Conservation (phyloP, 2,797 vertebrate species). For the Melanotaenia nigrans region DNA sequence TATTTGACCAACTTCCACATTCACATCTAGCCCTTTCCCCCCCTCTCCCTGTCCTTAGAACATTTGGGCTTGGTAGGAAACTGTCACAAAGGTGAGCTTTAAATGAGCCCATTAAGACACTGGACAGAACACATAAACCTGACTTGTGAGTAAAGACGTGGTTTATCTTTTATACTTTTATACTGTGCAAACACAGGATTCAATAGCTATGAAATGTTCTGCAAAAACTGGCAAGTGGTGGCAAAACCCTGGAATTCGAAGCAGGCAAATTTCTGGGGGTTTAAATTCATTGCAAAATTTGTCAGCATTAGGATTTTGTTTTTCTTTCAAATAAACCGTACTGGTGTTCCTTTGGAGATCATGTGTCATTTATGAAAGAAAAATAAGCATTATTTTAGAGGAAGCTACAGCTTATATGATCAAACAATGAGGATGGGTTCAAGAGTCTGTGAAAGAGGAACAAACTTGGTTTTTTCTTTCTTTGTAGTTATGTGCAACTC, state of each 20-base stretch:
- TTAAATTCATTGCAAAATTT: background rate
- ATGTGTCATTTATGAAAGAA: background rate
- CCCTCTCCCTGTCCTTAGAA: background rate
- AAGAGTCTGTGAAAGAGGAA: too few relatives aligned
- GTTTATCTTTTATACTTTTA: background rate
- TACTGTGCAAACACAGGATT: conserved; percentile 16
- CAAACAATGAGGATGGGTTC: background rate
- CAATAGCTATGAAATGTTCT: conserved; percentile 2
- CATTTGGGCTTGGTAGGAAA: background rate
- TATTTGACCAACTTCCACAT: background rate
- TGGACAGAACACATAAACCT: conserved; percentile 8
- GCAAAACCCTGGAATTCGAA: background rate
- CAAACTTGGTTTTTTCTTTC: too few relatives aligned
- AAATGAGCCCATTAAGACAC: background rate
- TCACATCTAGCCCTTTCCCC: background rate
- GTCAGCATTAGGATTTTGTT: background rate
- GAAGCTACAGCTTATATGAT: background rate
- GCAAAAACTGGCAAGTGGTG: conserved; percentile 30
- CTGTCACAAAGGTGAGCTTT: accelerated
- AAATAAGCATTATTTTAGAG: background rate
- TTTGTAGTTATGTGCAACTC: too few relatives aligned
- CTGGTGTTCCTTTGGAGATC: background rate
- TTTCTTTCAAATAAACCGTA: background rate
- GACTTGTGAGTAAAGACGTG: background rate
- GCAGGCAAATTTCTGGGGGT: background rate